Conservation (phyloP, 2,797 vertebrate species). For the Ctenochaetus hawaiiensis region DNA sequence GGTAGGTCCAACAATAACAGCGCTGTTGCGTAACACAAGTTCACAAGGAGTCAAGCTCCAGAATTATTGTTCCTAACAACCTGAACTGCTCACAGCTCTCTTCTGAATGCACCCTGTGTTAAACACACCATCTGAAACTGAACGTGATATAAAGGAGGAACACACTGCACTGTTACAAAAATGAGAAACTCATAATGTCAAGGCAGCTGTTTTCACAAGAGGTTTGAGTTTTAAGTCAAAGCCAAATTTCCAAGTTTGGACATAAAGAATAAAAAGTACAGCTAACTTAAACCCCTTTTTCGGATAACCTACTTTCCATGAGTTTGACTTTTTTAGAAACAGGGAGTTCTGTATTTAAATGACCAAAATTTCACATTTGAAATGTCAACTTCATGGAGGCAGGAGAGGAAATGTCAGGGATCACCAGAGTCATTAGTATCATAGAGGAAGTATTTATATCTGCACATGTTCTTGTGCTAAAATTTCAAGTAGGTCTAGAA, state of each 20-base stretch:
- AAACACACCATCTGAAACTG: neutral
- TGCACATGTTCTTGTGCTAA: too few species aligned
- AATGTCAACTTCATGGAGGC: neutral
- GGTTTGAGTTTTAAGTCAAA: too few species aligned
- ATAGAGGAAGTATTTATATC: neutral
- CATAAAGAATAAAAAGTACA: too few species aligned
- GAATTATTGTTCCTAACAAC: neutral
- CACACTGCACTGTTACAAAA: too few species aligned
- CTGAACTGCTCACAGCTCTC: neutral
- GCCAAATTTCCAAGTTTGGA: too few species aligned
- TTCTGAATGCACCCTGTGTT: neutral
- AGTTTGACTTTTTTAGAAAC: too few species aligned
- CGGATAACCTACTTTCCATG: too few species aligned
- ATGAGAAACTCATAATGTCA: too few species aligned
- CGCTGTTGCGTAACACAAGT: too few species aligned
- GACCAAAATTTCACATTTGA: neutral
- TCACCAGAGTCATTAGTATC: neutral
- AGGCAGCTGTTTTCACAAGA: too few species aligned
- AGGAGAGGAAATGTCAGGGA: neutral
- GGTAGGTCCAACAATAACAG: slow-evolving; percentile 49
- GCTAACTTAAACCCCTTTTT: too few species aligned
- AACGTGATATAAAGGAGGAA: neutral
- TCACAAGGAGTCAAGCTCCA: neutral
- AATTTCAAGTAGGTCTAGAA: neutral
- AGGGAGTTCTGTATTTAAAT: too few species aligned